Evolutionary conservation across 2,113 vertebrate species (phyloP), one percentile per base, ranked within the genome.

Genomic region (Manacus vitellinus): DNA sequence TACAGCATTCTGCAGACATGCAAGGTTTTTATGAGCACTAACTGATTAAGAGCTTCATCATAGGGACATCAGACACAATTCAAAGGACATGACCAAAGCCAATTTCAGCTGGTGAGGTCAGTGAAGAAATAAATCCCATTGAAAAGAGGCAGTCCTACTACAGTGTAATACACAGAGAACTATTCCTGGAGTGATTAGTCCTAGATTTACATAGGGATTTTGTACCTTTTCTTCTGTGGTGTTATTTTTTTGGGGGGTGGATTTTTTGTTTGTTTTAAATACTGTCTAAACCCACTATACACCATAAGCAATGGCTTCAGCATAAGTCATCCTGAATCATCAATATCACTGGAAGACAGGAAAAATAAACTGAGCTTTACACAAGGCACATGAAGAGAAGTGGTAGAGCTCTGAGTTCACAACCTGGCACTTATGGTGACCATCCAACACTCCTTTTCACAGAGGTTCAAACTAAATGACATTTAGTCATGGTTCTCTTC

Each of bases 401-500:
- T 19, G 33, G 47, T 47, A 78, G 61, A 89, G n/a, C 67, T 74
- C 88, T 88, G 54, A 72, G n/a, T 77, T 91, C 81, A 30, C 68
- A 91, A 14, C 56, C 49, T 59, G 72, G 65, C 18, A 25, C 47
- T 86, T 76, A 71, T 59, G 55, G 83, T 35, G 78, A 47, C 17
- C 24, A 41, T 80, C 67, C 85, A 90, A 62, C 59, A 55, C 21
- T 2, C 8, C 58, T 88, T 94, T 95, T 86, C 82, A 90, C 41
- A 74, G 35, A 92, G 41, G 75, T 88, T 90, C 75, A 80, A 88
- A 61, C 27, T 83, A 88, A 96, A 83, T 76, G 27, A 92, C 35
- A 66, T 92, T 94, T 93, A 89, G 92, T 88, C 82, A 90, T 76
- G 78, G 78, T 71, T 92, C 88, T 93, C 51, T 91, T 88, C 44